Conservation (phyloP, 2,113 vertebrate species). For the Ophiodon elongatus region DNA sequence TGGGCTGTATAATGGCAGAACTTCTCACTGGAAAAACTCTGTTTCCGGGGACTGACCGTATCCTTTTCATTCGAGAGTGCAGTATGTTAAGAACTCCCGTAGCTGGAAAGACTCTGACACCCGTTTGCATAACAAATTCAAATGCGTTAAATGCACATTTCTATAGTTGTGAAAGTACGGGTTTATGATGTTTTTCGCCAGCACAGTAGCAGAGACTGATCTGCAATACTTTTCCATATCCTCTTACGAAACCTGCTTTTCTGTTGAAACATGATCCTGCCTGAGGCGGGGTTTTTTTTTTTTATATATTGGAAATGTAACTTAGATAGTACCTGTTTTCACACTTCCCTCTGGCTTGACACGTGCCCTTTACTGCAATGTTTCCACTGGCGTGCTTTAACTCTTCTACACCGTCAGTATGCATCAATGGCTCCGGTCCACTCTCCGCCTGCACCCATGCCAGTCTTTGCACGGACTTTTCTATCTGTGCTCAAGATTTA, state of each 20-base stretch:
- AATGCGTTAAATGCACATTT: conserved; percentile 2
- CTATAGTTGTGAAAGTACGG: neutral
- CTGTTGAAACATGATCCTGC: conserved; percentile 15
- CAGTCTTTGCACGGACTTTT: neutral
- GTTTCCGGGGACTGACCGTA: conserved; percentile 99
- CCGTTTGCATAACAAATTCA: conserved; percentile 26
- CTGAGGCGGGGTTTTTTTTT: no score
- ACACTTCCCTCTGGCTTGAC: conserved; percentile 20
- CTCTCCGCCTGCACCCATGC: neutral
- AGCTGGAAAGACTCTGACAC: conserved; percentile 2
- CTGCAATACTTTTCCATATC: neutral
- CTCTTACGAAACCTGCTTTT: conserved; percentile 11
- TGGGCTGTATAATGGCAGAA: conserved; percentile 99
- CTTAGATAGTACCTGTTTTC: conserved; percentile 8
- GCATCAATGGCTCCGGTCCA: conserved; percentile 23
- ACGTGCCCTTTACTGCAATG: conserved; percentile 2
- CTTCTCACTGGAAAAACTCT: conserved; percentile 96
- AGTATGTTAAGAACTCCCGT: neutral
- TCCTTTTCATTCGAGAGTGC: conserved; percentile 83
- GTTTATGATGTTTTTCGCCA: conserved; percentile 12
- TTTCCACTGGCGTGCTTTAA: conserved; percentile 28
- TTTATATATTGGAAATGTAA: conserved; percentile 6
- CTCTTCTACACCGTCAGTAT: conserved; percentile 30
- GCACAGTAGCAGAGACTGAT: neutral
- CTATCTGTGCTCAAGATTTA: conserved; percentile 13